These are phyloP conservation scores for Petrocephalus microphthalmus DNA, from an alignment of 2,113 vertebrate species.

Conservation along the genomic window DNA sequence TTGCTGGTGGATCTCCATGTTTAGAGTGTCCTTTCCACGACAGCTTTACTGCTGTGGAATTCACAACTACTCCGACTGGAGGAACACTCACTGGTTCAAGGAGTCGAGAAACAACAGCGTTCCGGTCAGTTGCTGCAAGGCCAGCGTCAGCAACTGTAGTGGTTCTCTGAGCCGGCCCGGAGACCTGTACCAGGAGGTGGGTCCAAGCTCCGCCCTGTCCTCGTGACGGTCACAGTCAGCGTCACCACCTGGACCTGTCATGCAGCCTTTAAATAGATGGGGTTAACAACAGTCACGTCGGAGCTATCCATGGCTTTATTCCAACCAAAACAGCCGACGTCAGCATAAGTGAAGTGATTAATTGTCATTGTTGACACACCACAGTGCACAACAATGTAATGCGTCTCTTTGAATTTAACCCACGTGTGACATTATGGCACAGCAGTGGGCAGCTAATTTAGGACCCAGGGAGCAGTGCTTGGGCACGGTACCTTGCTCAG, in stretches of 20 bases:
- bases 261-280: not conserved
- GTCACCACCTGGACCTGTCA: not conserved
- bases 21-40: not conserved
- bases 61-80: slow-evolving; percentile 92
- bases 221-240: not conserved
- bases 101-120: slow-evolving; percentile 92
- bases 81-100: slow-evolving; percentile 84
- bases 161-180: slow-evolving; percentile 74
- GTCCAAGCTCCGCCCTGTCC: not conserved
- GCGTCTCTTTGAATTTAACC: no score
- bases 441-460: no score
- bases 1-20: not conserved
- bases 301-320: not conserved
- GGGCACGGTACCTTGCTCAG: no score
- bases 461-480: no score
- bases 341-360: no score
- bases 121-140: slow-evolving; percentile 88
- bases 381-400: no score
- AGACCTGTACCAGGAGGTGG: slow-evolving; percentile 88
- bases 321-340: not conserved
- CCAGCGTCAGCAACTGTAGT: slow-evolving; percentile 76
- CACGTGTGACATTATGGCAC: no score
- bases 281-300: not conserved
- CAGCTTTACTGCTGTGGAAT: slow-evolving; percentile 93
- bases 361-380: no score